phyloP scores from a whole-genome alignment of 35 echinoderm and acorn worm genomes.

The Patiria miniata region DNA sequence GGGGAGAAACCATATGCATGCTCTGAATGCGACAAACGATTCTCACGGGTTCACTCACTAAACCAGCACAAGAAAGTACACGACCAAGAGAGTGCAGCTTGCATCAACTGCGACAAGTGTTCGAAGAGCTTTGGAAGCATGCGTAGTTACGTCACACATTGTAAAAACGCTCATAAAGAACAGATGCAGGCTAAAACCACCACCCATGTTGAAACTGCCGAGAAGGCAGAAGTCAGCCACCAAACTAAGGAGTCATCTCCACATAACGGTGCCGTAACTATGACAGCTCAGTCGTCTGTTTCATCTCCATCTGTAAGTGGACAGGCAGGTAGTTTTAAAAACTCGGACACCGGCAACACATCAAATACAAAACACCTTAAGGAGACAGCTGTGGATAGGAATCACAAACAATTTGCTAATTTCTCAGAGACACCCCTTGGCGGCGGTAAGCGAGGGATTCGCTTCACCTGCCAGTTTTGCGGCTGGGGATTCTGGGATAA shows the following conservation, averaged over 20 bases:
- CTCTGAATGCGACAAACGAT: constrained; percentile 2
- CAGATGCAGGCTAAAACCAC: background rate
- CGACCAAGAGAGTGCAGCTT: background rate
- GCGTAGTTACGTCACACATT: background rate
- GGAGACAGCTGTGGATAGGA: no score
- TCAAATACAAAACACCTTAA: no score
- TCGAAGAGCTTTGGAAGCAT: background rate
- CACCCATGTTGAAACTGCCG: background rate
- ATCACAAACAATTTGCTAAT: no score
- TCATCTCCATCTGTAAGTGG: background rate
- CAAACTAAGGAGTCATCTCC: no score
- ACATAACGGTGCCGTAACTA: background rate
- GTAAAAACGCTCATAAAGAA: background rate
- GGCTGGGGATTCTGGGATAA: constrained; percentile 10
- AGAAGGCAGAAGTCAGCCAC: background rate
- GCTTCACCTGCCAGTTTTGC: constrained; percentile 14
- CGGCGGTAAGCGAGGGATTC: background rate
- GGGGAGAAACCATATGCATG: constrained; percentile 3
- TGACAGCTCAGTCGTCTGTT: background rate
- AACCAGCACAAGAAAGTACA: constrained; percentile 5
- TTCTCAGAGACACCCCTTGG: background rate
- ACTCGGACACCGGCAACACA: background rate
- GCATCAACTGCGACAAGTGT: no score
- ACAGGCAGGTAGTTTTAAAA: background rate
- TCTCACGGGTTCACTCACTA: background rate